Evolutionary conservation across 2,113 vertebrate species (phyloP).

Genomic region (Apeltes quadracus): DNA sequence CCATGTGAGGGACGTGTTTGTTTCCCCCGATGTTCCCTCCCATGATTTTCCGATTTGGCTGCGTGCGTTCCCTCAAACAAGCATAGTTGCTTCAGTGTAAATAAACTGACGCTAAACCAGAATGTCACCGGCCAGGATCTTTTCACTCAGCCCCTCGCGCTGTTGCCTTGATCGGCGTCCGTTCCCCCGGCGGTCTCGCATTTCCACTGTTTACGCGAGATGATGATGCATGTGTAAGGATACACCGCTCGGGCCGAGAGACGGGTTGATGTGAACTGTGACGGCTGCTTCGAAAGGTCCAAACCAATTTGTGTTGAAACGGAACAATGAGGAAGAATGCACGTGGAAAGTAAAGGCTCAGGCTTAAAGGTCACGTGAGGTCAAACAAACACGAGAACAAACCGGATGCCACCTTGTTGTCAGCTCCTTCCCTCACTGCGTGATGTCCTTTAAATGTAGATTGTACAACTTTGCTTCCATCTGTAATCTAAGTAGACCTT

Average conservation of each 20-base stretch:
- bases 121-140: slow-evolving; percentile 61
- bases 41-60: slow-evolving; percentile 51
- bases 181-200: slow-evolving; percentile 50
- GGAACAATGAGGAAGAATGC: slow-evolving; percentile 47
- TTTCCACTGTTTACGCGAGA: slow-evolving; percentile 77
- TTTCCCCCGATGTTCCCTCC: slow-evolving; percentile 21
- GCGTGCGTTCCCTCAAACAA: slow-evolving; percentile 42
- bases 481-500: slow-evolving; percentile 14
- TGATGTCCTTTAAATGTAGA: slow-evolving; percentile 47
- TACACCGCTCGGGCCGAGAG: slow-evolving; percentile 61
- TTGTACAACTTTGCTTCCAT: slow-evolving; percentile 21
- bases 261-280: slow-evolving; percentile 52
- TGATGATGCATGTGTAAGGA: slow-evolving; percentile 74
- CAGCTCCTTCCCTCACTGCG: slow-evolving; percentile 25
- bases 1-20: slow-evolving; percentile 62
- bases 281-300: slow-evolving; percentile 55
- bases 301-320: slow-evolving; percentile 63
- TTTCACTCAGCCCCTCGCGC: slow-evolving; percentile 63
- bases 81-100: slow-evolving; percentile 51
- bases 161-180: slow-evolving; percentile 56
- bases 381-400: slow-evolving; percentile 35
- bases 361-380: slow-evolving; percentile 31
- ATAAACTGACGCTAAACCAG: slow-evolving; percentile 68
- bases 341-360: slow-evolving; percentile 18
- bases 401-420: slow-evolving; percentile 11